Base-by-base conservation (phyloP, 2,113 vertebrate genomes). In the Cheirogaleus medius region DNA sequence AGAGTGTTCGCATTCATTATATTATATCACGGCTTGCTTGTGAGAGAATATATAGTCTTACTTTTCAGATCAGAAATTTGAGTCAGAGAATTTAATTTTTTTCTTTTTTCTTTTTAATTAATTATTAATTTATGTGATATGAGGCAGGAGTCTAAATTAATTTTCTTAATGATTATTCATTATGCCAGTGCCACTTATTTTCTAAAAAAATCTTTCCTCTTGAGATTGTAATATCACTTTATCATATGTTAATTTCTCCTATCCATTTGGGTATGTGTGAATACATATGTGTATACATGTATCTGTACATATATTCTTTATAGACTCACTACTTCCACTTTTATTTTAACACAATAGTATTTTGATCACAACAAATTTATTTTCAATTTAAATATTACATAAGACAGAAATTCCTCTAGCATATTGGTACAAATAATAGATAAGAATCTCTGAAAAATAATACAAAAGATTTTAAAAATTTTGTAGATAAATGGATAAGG, bases 1-100 rank as follows among this genome's bases (percentile, higher is more conserved):
- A 42, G 5, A 78, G 37, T 11, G 63, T 69, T 86, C 32, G 8
- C 12, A 77, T 71, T 76, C 8, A 66, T 66, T 74, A 71, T 71
- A 71, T 66, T 74, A 71, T 66, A 44, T 80, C 47, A 83, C 1
- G 84, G 25, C 17, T 71, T 92, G 25, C 52, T n/a, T 34, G n/a
- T 74, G n/a, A 86, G 27, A 82, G 21, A 25, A 17, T 81, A 42
- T 58, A 12, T 32, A 73, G 68, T 12, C 32, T 34, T 73, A n/a
- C 34, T 92, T 92, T 71, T 85, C 54, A 97, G 44, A 83, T 49
- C 63, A 95, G 44, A 94, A 71, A 20, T 52, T 17, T 74, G 29
- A 94, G 14, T 49, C 56, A 44, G 42, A 88, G 54, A 90, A 85
- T 17, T 63, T 17, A 80, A 44, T 7, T 52, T 25, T 74, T 60